Evolutionary conservation across 2,797 vertebrate species (phyloP), one percentile per base, ranked within the genome.

Genomic region (Phalanger gymnotis): DNA sequence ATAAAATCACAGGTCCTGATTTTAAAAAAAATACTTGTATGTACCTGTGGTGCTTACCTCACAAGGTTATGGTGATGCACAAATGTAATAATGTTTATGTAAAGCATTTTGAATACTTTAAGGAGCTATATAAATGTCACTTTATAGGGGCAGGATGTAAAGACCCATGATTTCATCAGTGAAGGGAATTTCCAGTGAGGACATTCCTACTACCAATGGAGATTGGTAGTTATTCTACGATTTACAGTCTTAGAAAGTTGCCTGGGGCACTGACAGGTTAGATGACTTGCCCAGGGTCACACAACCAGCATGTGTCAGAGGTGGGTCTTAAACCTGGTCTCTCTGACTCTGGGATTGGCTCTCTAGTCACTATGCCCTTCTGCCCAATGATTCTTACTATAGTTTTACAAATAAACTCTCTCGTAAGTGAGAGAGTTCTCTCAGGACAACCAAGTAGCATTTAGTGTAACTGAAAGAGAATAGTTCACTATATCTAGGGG

Each of bases 381-480:
- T 51, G 10, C 73, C 40, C 51, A 25, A 3, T 87, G 40, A 87
- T 87, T 51, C 73, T 87, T 27, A 51, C 11, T 81, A 81, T 87
- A 55, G 54, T 92, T 96, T 97, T 96, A n/a, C 27, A 93, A 92
- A n/a, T 52, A 93, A 5, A 34, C 40, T 57, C 90, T 52, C 47
- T 92, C 96, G 91, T 81, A 87, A 73, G 47, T 91, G 51, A 94
- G 57, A 57, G 92, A 47, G 81, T 54, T 90, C 58, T 96, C 91
- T 34, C 73, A 87, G 87, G n/a, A 73, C n/a, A 22, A 25, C n/a
- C 61, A 73, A 73, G 34, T n/a, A 40, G 2, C 34, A 73, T 73
- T 94, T 92, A 90, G 54, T 53, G 54, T 53, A 19, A 54, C 13
- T 5, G n/a, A 94, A 90, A 94, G 25, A 52, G 16, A 28, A 27